phyloP scores from a whole-genome alignment of 1,140 invertebrate genomes.

The Drosophila grimshawi region DNA sequence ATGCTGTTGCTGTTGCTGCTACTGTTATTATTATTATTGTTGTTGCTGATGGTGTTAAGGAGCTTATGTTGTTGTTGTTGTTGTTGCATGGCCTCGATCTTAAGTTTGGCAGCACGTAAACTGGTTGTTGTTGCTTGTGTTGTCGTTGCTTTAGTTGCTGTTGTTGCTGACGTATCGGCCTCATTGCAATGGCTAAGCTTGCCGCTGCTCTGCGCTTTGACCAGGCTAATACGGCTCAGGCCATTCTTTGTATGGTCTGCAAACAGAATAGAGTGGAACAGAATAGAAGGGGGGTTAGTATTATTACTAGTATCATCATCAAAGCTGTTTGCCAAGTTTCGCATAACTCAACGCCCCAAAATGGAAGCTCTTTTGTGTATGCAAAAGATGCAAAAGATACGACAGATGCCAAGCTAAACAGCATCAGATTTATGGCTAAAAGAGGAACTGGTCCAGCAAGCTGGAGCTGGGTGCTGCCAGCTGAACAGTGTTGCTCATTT shows the following conservation, averaged over 20 bases:
- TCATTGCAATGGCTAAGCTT: conserved; percentile 66
- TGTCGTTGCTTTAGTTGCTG: conserved; percentile 50
- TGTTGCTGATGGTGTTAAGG: conserved; percentile 34
- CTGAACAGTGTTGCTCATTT: background rate
- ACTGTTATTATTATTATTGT: conserved; percentile 42
- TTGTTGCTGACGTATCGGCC: conserved; percentile 37
- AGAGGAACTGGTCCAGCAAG: conserved; percentile 6
- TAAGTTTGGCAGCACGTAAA: conserved; percentile 72
- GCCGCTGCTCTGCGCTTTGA: conserved; percentile 72
- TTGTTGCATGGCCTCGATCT: conserved; percentile 80
- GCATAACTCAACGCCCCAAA: conserved; percentile 33
- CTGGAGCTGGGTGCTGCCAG: background rate
- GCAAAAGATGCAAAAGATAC: conserved; percentile 21
- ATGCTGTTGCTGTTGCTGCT: conserved; percentile 70
- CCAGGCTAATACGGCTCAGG: conserved; percentile 50
- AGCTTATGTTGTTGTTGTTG: conserved; percentile 46
- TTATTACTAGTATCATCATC: background rate
- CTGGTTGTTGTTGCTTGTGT: conserved; percentile 60
- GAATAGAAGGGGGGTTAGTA: background rate
- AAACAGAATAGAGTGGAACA: background rate
- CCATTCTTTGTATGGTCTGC: conserved; percentile 64
- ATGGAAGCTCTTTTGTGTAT: conserved; percentile 23
- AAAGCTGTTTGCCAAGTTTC: conserved; percentile 4
- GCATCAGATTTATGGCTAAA: conserved; percentile 34
- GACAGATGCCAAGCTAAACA: conserved; percentile 23